Evolutionary conservation across 1,140 invertebrate genomes (phyloP), one percentile per base, ranked within the genome.

Genomic region (Ceratosolen fusciceps): DNA sequence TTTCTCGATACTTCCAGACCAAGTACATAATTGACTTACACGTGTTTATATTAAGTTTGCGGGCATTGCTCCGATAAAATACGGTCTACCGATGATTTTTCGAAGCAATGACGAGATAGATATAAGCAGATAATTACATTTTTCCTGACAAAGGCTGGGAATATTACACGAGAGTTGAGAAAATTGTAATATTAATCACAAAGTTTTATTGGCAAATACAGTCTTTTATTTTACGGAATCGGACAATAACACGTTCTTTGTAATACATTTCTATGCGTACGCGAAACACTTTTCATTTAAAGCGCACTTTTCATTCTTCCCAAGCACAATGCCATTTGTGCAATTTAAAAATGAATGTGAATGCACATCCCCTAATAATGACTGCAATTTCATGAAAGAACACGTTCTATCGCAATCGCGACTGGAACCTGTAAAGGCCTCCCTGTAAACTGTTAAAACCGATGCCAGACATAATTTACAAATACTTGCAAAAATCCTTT

Each of bases 371-470:
- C 39, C 21, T 26, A 37, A 65, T 65, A 62, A 62, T 62, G 29
- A 62, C 31, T 62, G 31, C 58, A 62, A 62, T 62, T 62, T 62
- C 14, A 34, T 16, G 58, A 62, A 62, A 19, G 10, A 62, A 62
- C 31, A 5, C 1, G 10, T 34, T 62, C 58, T 21, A 62, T 62
- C 14, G 3, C 29, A 34, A 34, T 65, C 7, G n/a, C 21, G 10
- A 7, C 60, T 37, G 29, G 5, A 60, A 60, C 16, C 58, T 31
- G 10, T 2, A 2, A 2, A 24, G 4, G 12, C 19, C 5, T 31
- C 12, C 19, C 5, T 26, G 31, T 31, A 60, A 60, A 31, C 29
- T 60, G 58, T 31, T 31, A 60, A 60, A 19, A 2, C 14, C 58
- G 12, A 16, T 16, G 58, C 12, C 10, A 60, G 29, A 9, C 29